Conservation (phyloP, 2,888 invertebrate genomes). For the Cataglyphis cursor region DNA sequence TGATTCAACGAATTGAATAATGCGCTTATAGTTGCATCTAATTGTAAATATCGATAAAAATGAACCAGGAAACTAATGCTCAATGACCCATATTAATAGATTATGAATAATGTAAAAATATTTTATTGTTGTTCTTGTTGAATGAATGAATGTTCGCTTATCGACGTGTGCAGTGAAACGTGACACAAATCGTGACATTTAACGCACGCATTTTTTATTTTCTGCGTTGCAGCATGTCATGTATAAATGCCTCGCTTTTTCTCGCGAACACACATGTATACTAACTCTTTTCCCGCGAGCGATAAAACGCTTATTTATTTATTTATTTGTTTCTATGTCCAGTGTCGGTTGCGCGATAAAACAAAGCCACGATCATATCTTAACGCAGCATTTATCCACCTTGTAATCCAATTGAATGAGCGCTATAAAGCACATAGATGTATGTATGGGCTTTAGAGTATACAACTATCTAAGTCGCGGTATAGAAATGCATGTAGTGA, state of each 20-base stretch:
- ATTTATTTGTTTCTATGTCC: background rate
- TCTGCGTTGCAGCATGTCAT: background rate
- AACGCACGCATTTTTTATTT: slow-evolving; percentile 17
- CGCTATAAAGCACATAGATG: background rate
- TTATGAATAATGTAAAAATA: slow-evolving; percentile 28
- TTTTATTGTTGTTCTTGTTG: slow-evolving; percentile 20
- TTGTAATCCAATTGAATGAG: background rate
- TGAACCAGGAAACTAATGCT: slow-evolving; percentile 15
- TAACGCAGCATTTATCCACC: background rate
- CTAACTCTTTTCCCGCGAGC: background rate
- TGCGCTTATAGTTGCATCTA: slow-evolving; percentile 1
- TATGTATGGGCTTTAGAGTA: background rate
- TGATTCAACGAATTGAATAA: slow-evolving; percentile 36
- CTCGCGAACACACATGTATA: background rate
- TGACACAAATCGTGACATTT: slow-evolving; percentile 49
- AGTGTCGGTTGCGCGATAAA: slow-evolving; percentile 21
- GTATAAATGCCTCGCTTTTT: slow-evolving; percentile 9
- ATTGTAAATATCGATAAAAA: slow-evolving; percentile 24
- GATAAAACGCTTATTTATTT: slow-evolving; percentile 38
- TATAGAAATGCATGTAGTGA: background rate
- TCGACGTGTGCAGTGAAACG: slow-evolving; percentile 44
- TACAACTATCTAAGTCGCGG: background rate
- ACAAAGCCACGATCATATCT: background rate
- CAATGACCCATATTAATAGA: slow-evolving; percentile 26
- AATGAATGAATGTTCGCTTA: slow-evolving; percentile 47